Evolutionary conservation across 2,888 invertebrate species (phyloP), one percentile per base, ranked within the genome.

Genomic region (Drosophila peninsularis): DNA sequence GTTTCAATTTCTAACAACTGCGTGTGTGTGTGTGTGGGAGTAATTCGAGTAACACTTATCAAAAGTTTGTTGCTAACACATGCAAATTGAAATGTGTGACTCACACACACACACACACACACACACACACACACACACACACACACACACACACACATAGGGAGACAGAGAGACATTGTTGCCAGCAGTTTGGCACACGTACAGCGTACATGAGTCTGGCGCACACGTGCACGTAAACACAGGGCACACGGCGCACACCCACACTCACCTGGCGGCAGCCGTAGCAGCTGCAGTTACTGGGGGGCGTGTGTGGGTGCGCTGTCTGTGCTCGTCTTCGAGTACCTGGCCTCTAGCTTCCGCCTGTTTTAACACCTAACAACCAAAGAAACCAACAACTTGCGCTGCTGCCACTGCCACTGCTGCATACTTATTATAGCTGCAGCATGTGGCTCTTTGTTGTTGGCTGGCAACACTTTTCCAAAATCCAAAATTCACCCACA

Each of bases 81-180:
- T 89, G 89, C 86, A 86, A 89, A 86, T 89, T 89, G 88, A 89
- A 88, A 89, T 86, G 89, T 84, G 78, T 67, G 88, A 82, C 83
- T 75, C n/a, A n/a, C n/a, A n/a, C n/a, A n/a, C n/a, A n/a, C n/a
- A n/a, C n/a, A 53, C 37, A 63, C 24, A 21, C 42, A 41, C 24
- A n/a, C 42, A 41, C 9, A 39, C 62, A 41, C 44, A 39, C 34
- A 58, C n/a, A 10, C 45, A 63, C 17, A 32, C 39, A 37, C 5
- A 37, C 62, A 39, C 30, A 62, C 50, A 7, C 44, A 50, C 19
- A 24, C 42, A 41, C 5, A 27, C 53, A 27, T 3, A 24, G 24
- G 5, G 3, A 24, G 5, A 24, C 5, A 24, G 5, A 24, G 24
- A 24, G 6, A 37, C 80, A 77, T 75, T 75, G 75, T 79, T 68